Evolutionary conservation across 2,888 invertebrate genomes (phyloP).

Genomic region (Exephanes ischioxanthus): DNA sequence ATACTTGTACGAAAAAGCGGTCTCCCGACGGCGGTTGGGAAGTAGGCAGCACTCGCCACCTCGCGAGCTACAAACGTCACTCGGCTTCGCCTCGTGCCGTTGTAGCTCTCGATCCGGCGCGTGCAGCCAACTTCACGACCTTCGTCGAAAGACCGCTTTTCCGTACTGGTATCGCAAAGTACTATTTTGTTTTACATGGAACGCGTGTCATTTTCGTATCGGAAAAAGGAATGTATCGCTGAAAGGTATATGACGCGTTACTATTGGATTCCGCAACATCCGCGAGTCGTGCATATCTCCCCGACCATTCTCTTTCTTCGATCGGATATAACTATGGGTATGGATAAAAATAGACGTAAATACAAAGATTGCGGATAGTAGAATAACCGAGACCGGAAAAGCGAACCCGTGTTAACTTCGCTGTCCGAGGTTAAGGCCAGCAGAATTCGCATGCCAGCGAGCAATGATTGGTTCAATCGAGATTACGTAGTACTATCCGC

Average conservation of each 20-base stretch:
- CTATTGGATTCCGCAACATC: constrained; percentile 6
- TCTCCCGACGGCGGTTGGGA: too few relatives aligned
- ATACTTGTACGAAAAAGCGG: too few relatives aligned
- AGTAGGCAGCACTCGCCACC: too few relatives aligned
- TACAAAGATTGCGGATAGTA: constrained; percentile 25
- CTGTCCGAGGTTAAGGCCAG: constrained; percentile 68
- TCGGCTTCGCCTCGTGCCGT: too few relatives aligned
- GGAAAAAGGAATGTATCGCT: neutral
- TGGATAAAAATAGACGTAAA: constrained; percentile 26
- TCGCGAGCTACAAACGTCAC: too few relatives aligned
- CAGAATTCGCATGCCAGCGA: constrained; percentile 60
- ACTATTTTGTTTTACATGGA: neutral
- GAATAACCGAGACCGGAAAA: neutral
- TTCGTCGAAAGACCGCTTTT: too few relatives aligned
- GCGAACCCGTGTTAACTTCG: neutral
- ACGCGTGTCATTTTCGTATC: neutral
- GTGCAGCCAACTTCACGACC: too few relatives aligned
- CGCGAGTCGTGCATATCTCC: constrained; percentile 7
- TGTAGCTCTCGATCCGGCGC: too few relatives aligned
- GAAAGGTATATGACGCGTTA: neutral
- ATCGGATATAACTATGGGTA: neutral
- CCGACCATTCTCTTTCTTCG: neutral
- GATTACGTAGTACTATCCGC: constrained; percentile 18
- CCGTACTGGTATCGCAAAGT: too few relatives aligned
- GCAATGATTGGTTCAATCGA: constrained; percentile 61